A percentile compares a stretch with the other conserved stretches of the same genome.
Evolutionary conservation across 2,888 invertebrate species (phyloP).

Genomic region (Harpalus rubripes): DNA sequence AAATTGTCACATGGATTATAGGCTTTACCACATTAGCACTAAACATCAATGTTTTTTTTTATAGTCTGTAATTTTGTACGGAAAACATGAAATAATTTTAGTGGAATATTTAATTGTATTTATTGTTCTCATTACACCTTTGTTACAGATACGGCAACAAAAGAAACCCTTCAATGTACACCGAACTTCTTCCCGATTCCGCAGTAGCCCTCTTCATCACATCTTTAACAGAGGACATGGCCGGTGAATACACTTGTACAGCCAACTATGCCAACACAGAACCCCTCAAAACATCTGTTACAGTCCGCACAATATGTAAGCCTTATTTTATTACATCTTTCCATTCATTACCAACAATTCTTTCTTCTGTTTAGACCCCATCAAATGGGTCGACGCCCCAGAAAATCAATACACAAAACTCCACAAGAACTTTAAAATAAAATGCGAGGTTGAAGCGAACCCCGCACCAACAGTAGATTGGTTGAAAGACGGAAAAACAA

Average conservation of each 20-base stretch:
- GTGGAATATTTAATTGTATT: not conserved
- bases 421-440: constrained; percentile 87
- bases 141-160: constrained; percentile 40
- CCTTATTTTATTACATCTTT: constrained; percentile 68
- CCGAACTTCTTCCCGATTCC: constrained; percentile 82
- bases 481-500: constrained; percentile 87
- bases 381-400: constrained; percentile 92
- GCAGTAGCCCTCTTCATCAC: constrained; percentile 87
- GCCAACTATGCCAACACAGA: constrained; percentile 88
- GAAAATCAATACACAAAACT: constrained; percentile 89
- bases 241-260: constrained; percentile 89
- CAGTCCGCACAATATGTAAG: constrained; percentile 87
- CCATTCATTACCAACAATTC: constrained; percentile 3
- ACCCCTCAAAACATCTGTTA: constrained; percentile 83
- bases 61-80: too few species aligned
- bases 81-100: too few species aligned
- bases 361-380: constrained; percentile 83
- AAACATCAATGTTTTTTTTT: too few species aligned
- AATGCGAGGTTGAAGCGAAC: constrained; percentile 91
- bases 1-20: too few species aligned
- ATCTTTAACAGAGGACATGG: constrained; percentile 86
- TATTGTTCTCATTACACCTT: not conserved
- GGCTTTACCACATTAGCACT: too few species aligned
- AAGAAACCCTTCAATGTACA: constrained; percentile 81
- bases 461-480: constrained; percentile 93